Evolutionary conservation across 2,888 invertebrate species (phyloP).

Genomic region (Mesorhabditis spiculigera): DNA sequence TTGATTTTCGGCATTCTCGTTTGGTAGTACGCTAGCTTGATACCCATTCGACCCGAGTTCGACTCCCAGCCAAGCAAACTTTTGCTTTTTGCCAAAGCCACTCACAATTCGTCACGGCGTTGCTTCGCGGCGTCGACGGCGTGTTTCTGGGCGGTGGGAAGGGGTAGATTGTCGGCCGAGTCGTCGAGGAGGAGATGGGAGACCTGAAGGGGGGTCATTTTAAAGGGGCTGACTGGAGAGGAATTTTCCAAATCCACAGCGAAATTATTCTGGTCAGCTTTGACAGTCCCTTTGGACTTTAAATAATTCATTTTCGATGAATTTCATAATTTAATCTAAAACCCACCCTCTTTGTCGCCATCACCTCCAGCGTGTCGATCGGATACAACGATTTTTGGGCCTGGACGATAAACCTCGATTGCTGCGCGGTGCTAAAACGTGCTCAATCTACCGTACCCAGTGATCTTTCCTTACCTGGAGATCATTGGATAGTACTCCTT

Average conservation of each 20-base stretch:
- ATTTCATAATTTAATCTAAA: too few species aligned
- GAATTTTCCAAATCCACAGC: too few species aligned
- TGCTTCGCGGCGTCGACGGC: neutral
- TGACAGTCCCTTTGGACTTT: too few species aligned
- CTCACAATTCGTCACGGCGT: neutral
- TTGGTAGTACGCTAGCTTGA: too few species aligned
- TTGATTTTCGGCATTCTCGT: too few species aligned
- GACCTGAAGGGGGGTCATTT: neutral
- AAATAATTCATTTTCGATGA: too few species aligned
- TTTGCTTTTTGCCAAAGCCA: neutral
- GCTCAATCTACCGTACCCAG: neutral
- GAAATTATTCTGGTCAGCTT: too few species aligned
- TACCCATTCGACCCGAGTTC: too few species aligned
- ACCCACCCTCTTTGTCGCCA: constrained; percentile 4
- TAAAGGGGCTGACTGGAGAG: too few species aligned
- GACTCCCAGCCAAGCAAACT: too few species aligned
- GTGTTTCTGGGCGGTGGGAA: neutral
- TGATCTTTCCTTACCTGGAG: constrained; percentile 15
- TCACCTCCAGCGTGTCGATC: neutral
- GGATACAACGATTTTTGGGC: neutral
- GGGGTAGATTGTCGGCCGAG: neutral
- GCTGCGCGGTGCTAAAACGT: neutral
- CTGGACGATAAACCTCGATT: neutral
- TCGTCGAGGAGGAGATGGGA: neutral
- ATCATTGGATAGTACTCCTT: constrained; percentile 19